A percentile compares a stretch with the other conserved stretches of the same genome.
phyloP scores from a whole-genome alignment of 2,888 invertebrate genomes.

The Eristalis pertinax region DNA sequence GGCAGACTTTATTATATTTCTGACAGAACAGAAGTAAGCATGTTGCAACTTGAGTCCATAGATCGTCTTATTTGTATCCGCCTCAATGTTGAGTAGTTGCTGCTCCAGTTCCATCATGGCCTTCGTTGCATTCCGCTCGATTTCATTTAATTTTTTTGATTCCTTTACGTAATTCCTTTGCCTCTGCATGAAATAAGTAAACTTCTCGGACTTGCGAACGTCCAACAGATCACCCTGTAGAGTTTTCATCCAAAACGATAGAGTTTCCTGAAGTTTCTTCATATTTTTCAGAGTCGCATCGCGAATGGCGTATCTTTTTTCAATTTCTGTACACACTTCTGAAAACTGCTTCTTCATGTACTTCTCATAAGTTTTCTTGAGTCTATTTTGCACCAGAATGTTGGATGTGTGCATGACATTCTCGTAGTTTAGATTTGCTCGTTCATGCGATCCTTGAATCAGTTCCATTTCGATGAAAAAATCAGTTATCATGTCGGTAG shows the following conservation, averaged over 20 bases:
- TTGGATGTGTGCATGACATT: slow-evolving; percentile 77
- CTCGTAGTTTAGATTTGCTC: slow-evolving; percentile 75
- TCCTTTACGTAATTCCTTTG: slow-evolving; percentile 77
- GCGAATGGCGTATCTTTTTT: slow-evolving; percentile 75
- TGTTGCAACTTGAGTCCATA: slow-evolving; percentile 76
- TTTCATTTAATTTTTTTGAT: slow-evolving; percentile 74
- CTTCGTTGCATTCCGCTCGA: slow-evolving; percentile 72
- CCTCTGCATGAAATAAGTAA: slow-evolving; percentile 75
- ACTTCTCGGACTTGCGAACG: slow-evolving; percentile 76
- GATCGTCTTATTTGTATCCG: slow-evolving; percentile 74
- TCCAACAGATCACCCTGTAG: slow-evolving; percentile 75
- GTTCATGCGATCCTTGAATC: slow-evolving; percentile 68
- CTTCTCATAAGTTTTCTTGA: slow-evolving; percentile 75
- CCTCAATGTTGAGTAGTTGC: slow-evolving; percentile 74
- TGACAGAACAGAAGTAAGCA: slow-evolving; percentile 76
- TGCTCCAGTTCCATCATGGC: slow-evolving; percentile 73
- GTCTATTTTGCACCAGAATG: slow-evolving; percentile 73
- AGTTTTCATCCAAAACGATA: slow-evolving; percentile 74
- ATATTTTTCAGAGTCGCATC: slow-evolving; percentile 76
- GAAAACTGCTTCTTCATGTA: slow-evolving; percentile 76
- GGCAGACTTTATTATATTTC: slow-evolving; percentile 75
- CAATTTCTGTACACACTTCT: slow-evolving; percentile 76
- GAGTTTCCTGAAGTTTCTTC: slow-evolving; percentile 75
- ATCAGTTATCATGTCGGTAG: slow-evolving; percentile 75
- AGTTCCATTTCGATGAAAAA: slow-evolving; percentile 75